Base-by-base conservation (phyloP, 2,797 vertebrate species). In the Rhabdomys pumilio region DNA sequence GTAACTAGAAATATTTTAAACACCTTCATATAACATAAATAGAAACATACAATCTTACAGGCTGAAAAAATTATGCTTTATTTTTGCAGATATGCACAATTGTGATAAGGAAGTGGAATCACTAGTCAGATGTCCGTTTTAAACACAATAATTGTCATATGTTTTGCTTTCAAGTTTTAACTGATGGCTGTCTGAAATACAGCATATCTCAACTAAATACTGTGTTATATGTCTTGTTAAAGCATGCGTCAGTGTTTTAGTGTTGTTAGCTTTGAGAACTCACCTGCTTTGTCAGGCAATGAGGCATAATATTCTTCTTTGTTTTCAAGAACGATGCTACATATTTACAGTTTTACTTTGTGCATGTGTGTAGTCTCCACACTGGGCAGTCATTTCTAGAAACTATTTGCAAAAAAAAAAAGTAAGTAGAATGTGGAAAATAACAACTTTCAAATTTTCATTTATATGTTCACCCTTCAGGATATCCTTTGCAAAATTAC, bases 401-500 rank as follows among this genome's bases (percentile, higher is more conserved):
- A 26, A 77, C 9, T 89, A 53, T 26, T 91, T 69, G 2, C 6
- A 80, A 69, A 75, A 85, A 80, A 77, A 38, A 38, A 38, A 38
- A 38, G 72, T 31, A 11, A 76, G 47, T 57, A 38, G 5, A 84
- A 59, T 94, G 3, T 13, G n/a, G 24, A 86, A 88, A 73, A 95
- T 92, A 29, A 83, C 0, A 50, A 10, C 7, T 87, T 67, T 93
- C n/a, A 67, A 63, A 79, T 77, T 76, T 63, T 65, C 47, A 44
- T 76, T 89, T 95, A 65, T 89, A 47, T 76, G 19, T 24, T 6
- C 88, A 44, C 13, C 20, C 90, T 90, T 93, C 34, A 80, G 47
- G 24, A 90, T 47, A 11, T 91, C 29, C 55, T 92, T 89, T 95
- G 41, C 90, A 72, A 89, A 90, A 72, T 88, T 2, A 88, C 3